Conservation (phyloP, 2,113 vertebrate genomes). For the Pagrus major region DNA sequence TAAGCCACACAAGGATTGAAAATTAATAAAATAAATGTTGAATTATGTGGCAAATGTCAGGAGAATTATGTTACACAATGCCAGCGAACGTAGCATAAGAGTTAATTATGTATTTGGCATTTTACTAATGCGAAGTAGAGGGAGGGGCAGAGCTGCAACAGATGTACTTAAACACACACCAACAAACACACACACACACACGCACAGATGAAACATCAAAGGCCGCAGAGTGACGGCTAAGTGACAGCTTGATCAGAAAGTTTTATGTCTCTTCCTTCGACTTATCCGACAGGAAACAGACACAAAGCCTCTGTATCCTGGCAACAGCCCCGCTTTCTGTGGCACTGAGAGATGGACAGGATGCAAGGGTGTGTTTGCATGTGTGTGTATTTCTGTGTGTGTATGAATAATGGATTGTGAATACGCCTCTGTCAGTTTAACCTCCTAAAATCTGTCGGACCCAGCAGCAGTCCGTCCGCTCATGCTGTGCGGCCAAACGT, state of each 20-base stretch:
- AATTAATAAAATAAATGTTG: conserved; percentile 27
- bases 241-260: conserved; percentile 72
- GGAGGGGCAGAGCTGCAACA: conserved; percentile 7
- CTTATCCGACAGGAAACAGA: conserved; percentile 75
- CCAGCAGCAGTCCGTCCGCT: conserved; percentile 37
- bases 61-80: conserved; percentile 44
- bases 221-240: conserved; percentile 36
- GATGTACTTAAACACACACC: conserved; percentile 32
- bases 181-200: neutral
- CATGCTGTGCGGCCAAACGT: neutral
- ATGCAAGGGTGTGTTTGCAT: conserved; percentile 40
- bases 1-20: neutral
- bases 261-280: conserved; percentile 66
- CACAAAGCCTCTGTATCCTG: conserved; percentile 69
- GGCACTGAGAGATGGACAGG: conserved; percentile 63
- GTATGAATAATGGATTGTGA: conserved; percentile 43
- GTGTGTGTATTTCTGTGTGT: neutral
- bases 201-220: conserved; percentile 36
- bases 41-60: conserved; percentile 48
- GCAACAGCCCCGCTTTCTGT: conserved; percentile 67
- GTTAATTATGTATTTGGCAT: conserved; percentile 69
- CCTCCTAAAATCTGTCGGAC: conserved; percentile 26
- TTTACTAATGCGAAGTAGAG: conserved; percentile 44
- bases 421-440: conserved; percentile 38
- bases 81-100: conserved; percentile 35